Base-by-base conservation (phyloP, 2,113 vertebrate species). In the Gallinago paraguaiae region DNA sequence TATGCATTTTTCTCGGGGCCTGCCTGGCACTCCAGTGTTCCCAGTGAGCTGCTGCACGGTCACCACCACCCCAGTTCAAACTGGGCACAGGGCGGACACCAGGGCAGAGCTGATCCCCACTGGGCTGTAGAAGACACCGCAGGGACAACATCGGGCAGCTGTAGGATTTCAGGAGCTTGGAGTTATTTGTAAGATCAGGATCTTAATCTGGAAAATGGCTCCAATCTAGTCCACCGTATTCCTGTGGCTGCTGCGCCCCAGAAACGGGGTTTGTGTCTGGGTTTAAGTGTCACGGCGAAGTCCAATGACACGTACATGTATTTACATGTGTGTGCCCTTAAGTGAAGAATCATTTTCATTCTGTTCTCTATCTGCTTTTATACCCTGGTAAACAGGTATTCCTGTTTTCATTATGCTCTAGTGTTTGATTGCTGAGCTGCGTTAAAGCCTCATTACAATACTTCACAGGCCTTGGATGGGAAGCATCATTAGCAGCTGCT, bases 311-410 rank as follows among this genome's bases (percentile, higher is more conserved):
- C 1, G 1, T 30, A 17, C 1, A 0, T 70, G 81, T 87, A 56
- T 92, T 92, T 96, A 96, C 90, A 81, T 51, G 69, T 64, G 83
- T 24, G 86, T 74, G 72, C 54, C 77, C 82, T 90, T 67, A 78
- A 92, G 80, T 78, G 83, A 86, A 45, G 81, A 82, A 88, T 64
- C 77, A 31, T 81, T 86, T 70, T 31, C 83, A 68, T 75, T 80
- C 92, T 60, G 31, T 19, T 94, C 94, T 84, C 61, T 70, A 1
- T 61, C 4, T n/a, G 90, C 59, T 77, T 92, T 90, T 77, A 64
- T 54, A 53, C n/a, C n/a, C 93, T 24, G 75, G 63, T 92, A 82
- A 92, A 81, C 64, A 80, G 15, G 0, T 28, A 43, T 59, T 59
- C 78, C 92, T 93, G 88, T 59, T 96, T 43, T 86, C 90, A 93